These are phyloP conservation scores for Champsocephalus esox DNA, from an alignment of 2,797 vertebrate species.

Conservation along the genomic window DNA sequence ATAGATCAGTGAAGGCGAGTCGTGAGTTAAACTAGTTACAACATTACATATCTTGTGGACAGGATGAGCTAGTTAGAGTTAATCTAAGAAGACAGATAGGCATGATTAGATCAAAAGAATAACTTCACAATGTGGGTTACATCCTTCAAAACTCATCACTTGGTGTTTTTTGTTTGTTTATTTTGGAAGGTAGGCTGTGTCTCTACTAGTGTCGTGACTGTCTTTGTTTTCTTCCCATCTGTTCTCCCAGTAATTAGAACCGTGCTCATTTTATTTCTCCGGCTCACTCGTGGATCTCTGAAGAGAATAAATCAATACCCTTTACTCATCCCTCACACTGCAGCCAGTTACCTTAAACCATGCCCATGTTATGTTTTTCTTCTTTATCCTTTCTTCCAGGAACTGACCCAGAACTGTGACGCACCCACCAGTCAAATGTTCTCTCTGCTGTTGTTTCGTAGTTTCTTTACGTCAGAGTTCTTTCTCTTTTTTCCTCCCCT, in stretches of 20 bases:
- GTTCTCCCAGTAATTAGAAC: slow-evolving; percentile 84
- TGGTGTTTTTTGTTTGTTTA: slow-evolving; percentile 80
- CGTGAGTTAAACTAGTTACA: slow-evolving; percentile 8
- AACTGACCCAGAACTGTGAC: slow-evolving; percentile 86
- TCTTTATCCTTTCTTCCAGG: slow-evolving; percentile 84
- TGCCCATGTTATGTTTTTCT: slow-evolving; percentile 81
- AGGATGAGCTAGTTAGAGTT: slow-evolving; percentile 29
- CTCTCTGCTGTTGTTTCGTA: slow-evolving; percentile 83
- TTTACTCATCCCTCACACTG: slow-evolving; percentile 83
- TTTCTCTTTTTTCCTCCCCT: slow-evolving; percentile 43
- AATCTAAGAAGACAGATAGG: slow-evolving; percentile 22
- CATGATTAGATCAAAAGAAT: slow-evolving; percentile 36
- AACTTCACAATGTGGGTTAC: slow-evolving; percentile 60
- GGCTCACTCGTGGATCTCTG: slow-evolving; percentile 82
- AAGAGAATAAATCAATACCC: slow-evolving; percentile 87
- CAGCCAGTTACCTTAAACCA: slow-evolving; percentile 85
- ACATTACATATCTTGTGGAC: slow-evolving; percentile 32
- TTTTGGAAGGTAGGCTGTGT: slow-evolving; percentile 79
- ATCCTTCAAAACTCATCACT: slow-evolving; percentile 63
- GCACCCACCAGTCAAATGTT: slow-evolving; percentile 85
- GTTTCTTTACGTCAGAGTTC: slow-evolving; percentile 83
- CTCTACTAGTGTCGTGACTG: slow-evolving; percentile 76
- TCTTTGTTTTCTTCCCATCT: slow-evolving; percentile 84
- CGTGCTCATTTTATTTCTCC: slow-evolving; percentile 82
- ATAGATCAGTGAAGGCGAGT: slow-evolving; percentile 1